Conservation (phyloP, 1,140 invertebrate species). For the Mactra quadrangularis region DNA sequence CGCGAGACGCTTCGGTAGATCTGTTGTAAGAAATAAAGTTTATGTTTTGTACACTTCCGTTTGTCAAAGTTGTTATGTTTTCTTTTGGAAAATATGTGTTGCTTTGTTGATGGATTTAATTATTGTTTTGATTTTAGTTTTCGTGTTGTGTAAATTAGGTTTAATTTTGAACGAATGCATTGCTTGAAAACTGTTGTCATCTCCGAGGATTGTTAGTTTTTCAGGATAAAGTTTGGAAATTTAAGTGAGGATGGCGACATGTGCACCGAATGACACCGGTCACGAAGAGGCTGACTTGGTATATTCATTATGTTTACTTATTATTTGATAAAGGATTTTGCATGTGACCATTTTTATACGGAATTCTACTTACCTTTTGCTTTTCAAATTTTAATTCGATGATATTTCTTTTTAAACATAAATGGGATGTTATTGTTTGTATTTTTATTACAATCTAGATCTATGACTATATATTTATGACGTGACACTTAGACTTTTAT, state of each 20-base stretch:
- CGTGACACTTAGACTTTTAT: too few species aligned
- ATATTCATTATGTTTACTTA: too few species aligned
- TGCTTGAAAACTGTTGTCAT: neutral
- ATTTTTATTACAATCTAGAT: too few species aligned
- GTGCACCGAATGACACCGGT: neutral
- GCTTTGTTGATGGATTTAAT: neutral
- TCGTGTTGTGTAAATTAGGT: neutral
- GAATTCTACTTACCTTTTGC: too few species aligned
- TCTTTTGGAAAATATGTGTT: neutral
- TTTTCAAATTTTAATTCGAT: too few species aligned
- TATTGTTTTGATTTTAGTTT: neutral
- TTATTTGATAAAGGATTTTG: too few species aligned
- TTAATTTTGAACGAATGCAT: neutral
- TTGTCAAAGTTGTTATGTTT: conserved; percentile 14
- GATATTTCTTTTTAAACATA: too few species aligned
- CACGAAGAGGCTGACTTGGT: neutral
- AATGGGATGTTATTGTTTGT: too few species aligned
- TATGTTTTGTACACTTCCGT: conserved; percentile 21
- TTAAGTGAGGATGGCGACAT: neutral
- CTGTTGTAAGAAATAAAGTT: conserved; percentile 29
- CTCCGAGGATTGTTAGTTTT: neutral
- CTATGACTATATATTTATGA: too few species aligned
- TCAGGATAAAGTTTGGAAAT: neutral
- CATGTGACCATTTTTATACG: too few species aligned
- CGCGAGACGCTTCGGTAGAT: conserved; percentile 43